Conservation (phyloP, 2,888 invertebrate genomes). For the Isoperla grammatica region DNA sequence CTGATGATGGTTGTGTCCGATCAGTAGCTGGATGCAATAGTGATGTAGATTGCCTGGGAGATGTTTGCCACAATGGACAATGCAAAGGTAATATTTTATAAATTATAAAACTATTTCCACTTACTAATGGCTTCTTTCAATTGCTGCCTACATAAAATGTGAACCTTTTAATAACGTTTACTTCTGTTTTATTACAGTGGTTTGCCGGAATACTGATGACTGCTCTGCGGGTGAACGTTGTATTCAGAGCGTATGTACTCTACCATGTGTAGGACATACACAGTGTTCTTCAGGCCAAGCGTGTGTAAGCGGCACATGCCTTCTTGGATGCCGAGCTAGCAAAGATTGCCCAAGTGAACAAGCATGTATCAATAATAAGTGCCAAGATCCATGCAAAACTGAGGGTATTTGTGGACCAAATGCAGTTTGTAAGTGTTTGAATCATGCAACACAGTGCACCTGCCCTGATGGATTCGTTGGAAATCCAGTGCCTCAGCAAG, state of each 20-base stretch:
- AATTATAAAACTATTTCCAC: conserved; percentile 13
- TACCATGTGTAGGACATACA: conserved; percentile 73
- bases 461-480: conserved; percentile 84
- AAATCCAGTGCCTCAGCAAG: conserved; percentile 81
- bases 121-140: background rate
- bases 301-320: conserved; percentile 72
- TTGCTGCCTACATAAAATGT: background rate
- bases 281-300: conserved; percentile 77
- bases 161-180: background rate
- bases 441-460: conserved; percentile 70
- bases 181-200: conserved; percentile 43
- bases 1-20: conserved; percentile 67
- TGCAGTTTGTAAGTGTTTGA: conserved; percentile 67
- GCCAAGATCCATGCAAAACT: conserved; percentile 73
- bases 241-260: conserved; percentile 67
- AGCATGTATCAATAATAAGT: conserved; percentile 79
- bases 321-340: conserved; percentile 78
- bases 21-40: conserved; percentile 57
- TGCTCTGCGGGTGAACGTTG: conserved; percentile 77
- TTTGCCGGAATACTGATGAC: conserved; percentile 69
- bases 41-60: conserved; percentile 72
- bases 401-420: conserved; percentile 78
- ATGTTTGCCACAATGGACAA: conserved; percentile 74
- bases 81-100: conserved; percentile 54
- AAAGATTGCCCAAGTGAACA: conserved; percentile 70